A percentile compares a stretch with the other conserved stretches of the same genome.
Conservation (phyloP, 2,797 vertebrate genomes). For the Myiotriccus ornatus region DNA sequence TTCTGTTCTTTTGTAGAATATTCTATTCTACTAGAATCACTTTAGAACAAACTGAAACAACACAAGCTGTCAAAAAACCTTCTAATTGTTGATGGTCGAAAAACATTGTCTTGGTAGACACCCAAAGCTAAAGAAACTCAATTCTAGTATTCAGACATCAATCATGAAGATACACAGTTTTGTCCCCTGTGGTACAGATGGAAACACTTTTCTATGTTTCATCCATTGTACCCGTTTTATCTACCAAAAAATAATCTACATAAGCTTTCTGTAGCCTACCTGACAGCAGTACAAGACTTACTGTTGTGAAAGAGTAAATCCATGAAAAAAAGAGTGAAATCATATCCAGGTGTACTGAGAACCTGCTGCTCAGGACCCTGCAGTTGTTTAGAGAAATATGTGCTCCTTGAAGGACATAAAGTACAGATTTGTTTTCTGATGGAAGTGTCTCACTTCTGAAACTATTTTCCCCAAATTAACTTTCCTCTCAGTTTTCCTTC, state of each 20-base stretch:
- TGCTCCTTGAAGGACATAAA: slow-evolving; percentile 54
- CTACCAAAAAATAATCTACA: neutral
- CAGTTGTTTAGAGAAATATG: slow-evolving; percentile 47
- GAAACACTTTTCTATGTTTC: neutral
- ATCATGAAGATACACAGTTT: neutral
- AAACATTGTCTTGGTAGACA: neutral
- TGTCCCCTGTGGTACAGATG: neutral
- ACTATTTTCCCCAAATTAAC: slow-evolving; percentile 55
- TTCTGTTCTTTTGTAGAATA: neutral
- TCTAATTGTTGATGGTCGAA: neutral
- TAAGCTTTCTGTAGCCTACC: slow-evolving; percentile 21
- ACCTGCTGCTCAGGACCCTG: slow-evolving; percentile 32
- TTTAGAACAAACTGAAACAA: neutral
- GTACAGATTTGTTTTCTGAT: slow-evolving; percentile 58
- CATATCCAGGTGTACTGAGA: slow-evolving; percentile 28
- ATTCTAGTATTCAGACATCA: neutral
- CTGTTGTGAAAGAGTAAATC: slow-evolving; percentile 45
- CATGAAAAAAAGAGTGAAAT: slow-evolving; percentile 5
- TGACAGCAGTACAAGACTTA: slow-evolving; percentile 35
- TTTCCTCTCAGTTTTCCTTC: slow-evolving; percentile 35
- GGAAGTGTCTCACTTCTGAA: slow-evolving; percentile 53
- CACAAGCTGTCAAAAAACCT: neutral
- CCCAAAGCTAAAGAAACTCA: neutral
- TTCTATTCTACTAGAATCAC: neutral
- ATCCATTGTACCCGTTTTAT: slow-evolving; percentile 3